A percentile compares a stretch with the other conserved stretches of the same genome.
phyloP scores from a whole-genome alignment of 2,797 vertebrate genomes.

The Tauraco hartlaubi region DNA sequence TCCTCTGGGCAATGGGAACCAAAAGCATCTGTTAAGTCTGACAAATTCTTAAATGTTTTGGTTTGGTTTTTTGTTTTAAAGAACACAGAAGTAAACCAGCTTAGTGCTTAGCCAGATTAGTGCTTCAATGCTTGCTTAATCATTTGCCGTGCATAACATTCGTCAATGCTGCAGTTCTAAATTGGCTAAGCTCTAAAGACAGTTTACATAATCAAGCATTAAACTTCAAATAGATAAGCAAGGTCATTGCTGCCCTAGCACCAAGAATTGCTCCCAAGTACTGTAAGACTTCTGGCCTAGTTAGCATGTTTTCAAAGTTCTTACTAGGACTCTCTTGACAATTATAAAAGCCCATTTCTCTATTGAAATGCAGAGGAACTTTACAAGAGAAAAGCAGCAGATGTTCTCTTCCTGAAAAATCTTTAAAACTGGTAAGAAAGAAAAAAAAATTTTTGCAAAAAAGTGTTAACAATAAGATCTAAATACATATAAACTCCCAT shows the following conservation, averaged over 20 bases:
- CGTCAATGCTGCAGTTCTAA: background rate
- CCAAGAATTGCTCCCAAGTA: background rate
- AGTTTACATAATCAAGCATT: conserved; percentile 56
- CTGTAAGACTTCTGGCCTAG: conserved; percentile 20
- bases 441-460: background rate
- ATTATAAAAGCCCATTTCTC: background rate
- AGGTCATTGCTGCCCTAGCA: background rate
- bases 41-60: conserved; percentile 10
- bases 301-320: conserved; percentile 37
- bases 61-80: background rate
- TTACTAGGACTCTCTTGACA: background rate
- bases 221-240: conserved; percentile 53
- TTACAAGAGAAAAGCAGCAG: background rate
- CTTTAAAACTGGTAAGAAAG: no score
- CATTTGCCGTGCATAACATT: background rate
- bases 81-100: conserved; percentile 29
- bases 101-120: conserved; percentile 61
- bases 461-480: background rate
- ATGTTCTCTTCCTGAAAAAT: background rate
- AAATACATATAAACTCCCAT: background rate
- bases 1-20: background rate
- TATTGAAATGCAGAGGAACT: background rate
- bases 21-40: conserved; percentile 1
- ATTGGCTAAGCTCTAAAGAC: conserved; percentile 43
- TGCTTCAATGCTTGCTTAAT: conserved; percentile 22